Percentiles rank a stretch among this genome's conserved stretches.
phyloP scores from a whole-genome alignment of 2,888 invertebrate species.

The Pardosa pseudoannulata region DNA sequence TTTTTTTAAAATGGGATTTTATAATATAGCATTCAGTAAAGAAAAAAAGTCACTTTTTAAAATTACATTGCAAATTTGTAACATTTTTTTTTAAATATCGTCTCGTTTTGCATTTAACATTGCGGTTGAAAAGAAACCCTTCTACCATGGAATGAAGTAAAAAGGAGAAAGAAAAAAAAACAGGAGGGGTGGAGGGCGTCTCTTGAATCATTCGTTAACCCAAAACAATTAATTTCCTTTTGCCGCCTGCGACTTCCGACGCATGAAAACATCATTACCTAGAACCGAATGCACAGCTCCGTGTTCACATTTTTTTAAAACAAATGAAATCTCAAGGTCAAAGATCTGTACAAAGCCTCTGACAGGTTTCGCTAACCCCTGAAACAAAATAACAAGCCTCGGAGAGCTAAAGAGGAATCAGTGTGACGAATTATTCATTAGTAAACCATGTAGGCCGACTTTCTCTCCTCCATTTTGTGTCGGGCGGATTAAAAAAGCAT shows the following conservation, averaged over 20 bases:
- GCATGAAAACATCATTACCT: constrained; percentile 20
- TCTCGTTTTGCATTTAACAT: no score
- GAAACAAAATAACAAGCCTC: constrained; percentile 2
- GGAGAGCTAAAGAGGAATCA: not conserved
- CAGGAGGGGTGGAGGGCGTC: no score
- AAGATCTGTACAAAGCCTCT: constrained; percentile 7
- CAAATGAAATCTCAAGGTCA: constrained; percentile 24
- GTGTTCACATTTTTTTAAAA: constrained; percentile 17
- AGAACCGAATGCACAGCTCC: not conserved
- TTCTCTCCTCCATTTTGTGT: constrained; percentile 4
- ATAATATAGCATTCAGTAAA: no score
- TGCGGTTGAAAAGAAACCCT: not conserved
- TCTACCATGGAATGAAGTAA: not conserved
- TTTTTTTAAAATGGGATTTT: no score
- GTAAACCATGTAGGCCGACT: not conserved
- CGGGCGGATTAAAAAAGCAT: no score
- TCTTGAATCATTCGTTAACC: constrained; percentile 1
- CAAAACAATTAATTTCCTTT: constrained; percentile 29
- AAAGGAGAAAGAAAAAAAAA: no score
- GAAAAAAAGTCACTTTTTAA: no score
- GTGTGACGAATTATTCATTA: constrained; percentile 31
- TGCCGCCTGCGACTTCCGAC: constrained; percentile 6
- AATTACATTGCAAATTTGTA: no score
- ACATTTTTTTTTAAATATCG: no score
- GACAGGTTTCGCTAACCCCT: not conserved